Percentiles rank a stretch among this genome's conserved stretches.
These are phyloP conservation scores for Sterna hirundo DNA, from an alignment of 2,113 vertebrate genomes.

Conservation along the genomic window DNA sequence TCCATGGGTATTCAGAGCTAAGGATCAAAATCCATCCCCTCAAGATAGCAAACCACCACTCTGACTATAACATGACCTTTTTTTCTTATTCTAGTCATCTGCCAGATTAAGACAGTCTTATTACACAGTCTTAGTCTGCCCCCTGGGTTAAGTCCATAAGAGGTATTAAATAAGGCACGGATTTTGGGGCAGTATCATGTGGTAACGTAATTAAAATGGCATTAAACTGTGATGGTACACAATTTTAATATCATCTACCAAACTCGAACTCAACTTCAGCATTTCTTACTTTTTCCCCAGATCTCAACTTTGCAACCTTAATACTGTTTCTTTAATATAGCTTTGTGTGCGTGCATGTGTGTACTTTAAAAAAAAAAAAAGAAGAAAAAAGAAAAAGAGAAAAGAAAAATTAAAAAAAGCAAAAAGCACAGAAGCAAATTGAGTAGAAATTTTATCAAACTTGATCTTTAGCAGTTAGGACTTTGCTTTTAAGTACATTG, in stretches of 20 bases:
- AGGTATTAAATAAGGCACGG: background rate
- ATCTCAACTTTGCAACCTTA: background rate
- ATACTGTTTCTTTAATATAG: background rate
- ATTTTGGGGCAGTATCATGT: background rate
- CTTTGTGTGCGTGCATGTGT: accelerated
- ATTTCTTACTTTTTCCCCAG: background rate
- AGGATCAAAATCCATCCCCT: background rate
- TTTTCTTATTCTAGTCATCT: background rate
- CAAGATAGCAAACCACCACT: background rate
- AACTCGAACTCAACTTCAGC: background rate
- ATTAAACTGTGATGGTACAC: background rate
- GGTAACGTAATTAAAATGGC: background rate
- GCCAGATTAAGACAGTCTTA: background rate
- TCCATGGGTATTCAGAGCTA: background rate
- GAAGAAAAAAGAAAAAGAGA: background rate
- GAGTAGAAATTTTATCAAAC: background rate
- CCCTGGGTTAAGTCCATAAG: background rate
- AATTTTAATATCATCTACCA: background rate
- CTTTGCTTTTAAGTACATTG: background rate
- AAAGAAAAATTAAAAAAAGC: accelerated
- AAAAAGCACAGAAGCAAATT: background rate
- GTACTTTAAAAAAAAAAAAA: background rate
- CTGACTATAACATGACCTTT: background rate
- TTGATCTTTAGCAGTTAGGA: background rate
- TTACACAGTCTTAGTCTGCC: background rate